Percentiles rank a stretch among this genome's conserved stretches.
These are phyloP conservation scores for Blera fallax DNA, from an alignment of 2,888 invertebrate genomes.

Conservation along the genomic window DNA sequence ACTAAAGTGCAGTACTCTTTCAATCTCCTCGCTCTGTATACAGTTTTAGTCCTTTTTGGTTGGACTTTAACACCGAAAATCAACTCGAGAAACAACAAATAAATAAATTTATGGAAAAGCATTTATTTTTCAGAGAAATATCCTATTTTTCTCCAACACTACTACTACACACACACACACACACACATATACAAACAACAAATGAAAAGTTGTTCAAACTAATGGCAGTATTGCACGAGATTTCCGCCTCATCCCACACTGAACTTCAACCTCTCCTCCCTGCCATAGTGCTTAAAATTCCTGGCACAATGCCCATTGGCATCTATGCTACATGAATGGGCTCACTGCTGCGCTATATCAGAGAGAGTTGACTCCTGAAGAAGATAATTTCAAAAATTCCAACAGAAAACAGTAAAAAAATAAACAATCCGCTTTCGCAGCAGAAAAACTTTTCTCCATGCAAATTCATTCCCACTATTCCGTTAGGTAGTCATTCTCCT, in stretches of 20 bases:
- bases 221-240: slow-evolving; percentile 17
- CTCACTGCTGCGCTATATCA: neutral
- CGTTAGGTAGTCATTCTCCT: neutral
- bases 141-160: neutral
- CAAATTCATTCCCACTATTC: slow-evolving; percentile 59
- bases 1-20: slow-evolving; percentile 14
- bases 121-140: slow-evolving; percentile 7
- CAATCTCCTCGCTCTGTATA: neutral
- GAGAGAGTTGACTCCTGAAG: slow-evolving; percentile 53
- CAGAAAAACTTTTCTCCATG: slow-evolving; percentile 54
- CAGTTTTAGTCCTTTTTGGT: slow-evolving; percentile 24
- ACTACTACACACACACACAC: neutral
- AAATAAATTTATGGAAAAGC: slow-evolving; percentile 52
- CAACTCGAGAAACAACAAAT: slow-evolving; percentile 46
- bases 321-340: slow-evolving; percentile 29
- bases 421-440: slow-evolving; percentile 36
- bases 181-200: neutral
- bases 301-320: slow-evolving; percentile 68
- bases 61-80: slow-evolving; percentile 41
- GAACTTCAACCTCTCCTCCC: neutral
- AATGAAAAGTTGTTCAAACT: slow-evolving; percentile 49
- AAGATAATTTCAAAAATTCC: slow-evolving; percentile 59
- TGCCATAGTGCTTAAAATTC: slow-evolving; percentile 35
- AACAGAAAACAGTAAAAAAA: neutral
- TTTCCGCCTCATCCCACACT: neutral